phyloP scores from a whole-genome alignment of 2,888 invertebrate genomes.

The Malachius bipustulatus region DNA sequence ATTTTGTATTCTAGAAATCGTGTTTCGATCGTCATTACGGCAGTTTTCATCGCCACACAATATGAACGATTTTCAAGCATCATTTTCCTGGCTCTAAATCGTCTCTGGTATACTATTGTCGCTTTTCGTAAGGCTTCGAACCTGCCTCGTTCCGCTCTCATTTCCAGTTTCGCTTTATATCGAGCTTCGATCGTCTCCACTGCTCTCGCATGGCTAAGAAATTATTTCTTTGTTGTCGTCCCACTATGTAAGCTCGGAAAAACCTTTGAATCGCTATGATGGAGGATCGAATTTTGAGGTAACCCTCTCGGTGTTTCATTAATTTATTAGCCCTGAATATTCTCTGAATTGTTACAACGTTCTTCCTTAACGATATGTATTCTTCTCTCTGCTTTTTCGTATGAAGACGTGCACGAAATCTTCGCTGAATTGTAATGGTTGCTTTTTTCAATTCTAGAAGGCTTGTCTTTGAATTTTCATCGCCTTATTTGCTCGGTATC shows the following conservation, averaged over 20 bases:
- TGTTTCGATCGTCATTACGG: constrained; percentile 15
- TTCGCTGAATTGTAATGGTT: constrained; percentile 27
- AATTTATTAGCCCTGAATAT: constrained; percentile 33
- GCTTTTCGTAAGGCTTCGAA: constrained; percentile 36
- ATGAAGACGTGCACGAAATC: constrained; percentile 23
- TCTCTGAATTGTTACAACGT: constrained; percentile 15
- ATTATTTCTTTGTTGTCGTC: constrained; percentile 26
- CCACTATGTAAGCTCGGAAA: constrained; percentile 36
- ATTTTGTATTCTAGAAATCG: constrained; percentile 28
- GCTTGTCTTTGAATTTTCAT: constrained; percentile 12
- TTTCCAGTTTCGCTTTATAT: constrained; percentile 27
- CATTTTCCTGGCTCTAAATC: constrained; percentile 31
- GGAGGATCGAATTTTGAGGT: constrained; percentile 33
- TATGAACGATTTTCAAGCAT: constrained; percentile 6
- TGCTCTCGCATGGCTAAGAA: constrained; percentile 29
- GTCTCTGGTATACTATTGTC: constrained; percentile 35
- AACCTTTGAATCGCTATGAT: constrained; percentile 36
- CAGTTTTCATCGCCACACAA: constrained; percentile 9
- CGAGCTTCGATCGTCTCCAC: constrained; percentile 29
- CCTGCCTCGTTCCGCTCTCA: constrained; percentile 29
- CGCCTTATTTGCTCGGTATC: constrained; percentile 12
- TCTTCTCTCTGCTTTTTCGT: background rate
- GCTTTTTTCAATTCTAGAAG: constrained; percentile 26
- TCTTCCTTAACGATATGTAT: constrained; percentile 25
- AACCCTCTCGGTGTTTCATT: constrained; percentile 36